Evolutionary conservation across 2,888 invertebrate genomes (phyloP).

Genomic region (Caenorhabditis sp.): DNA sequence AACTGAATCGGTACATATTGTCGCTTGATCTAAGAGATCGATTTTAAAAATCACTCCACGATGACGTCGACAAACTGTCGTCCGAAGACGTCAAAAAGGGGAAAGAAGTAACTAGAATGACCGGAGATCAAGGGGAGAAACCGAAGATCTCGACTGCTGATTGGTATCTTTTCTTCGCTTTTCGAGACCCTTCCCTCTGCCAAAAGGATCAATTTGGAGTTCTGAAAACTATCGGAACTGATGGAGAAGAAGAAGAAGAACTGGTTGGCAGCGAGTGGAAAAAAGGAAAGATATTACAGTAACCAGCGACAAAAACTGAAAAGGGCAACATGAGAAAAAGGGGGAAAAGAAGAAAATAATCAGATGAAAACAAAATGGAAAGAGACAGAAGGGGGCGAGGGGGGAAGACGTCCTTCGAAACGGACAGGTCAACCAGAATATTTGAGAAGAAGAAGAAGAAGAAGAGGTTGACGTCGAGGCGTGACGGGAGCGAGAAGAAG

Average conservation of each 20-base stretch:
- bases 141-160: not conserved
- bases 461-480: slow-evolving; percentile 4
- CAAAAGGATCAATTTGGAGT: no score
- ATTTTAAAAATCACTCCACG: slow-evolving; percentile 8
- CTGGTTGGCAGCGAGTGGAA: not conserved
- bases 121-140: slow-evolving; percentile 6
- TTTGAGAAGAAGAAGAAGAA: not conserved
- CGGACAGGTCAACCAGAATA: slow-evolving; percentile 3
- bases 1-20: slow-evolving; percentile 9
- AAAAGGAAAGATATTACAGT: not conserved
- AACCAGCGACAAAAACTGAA: not conserved
- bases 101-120: slow-evolving; percentile 16
- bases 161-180: slow-evolving; percentile 2
- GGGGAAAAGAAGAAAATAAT: not conserved
- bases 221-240: not conserved
- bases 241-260: not conserved
- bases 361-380: slow-evolving; percentile 2
- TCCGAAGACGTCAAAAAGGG: not conserved
- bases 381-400: not conserved
- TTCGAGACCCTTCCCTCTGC: no score
- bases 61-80: slow-evolving; percentile 25
- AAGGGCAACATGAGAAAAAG: not conserved
- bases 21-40: no score
- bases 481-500: not conserved
- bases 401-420: slow-evolving; percentile 5